Evolutionary conservation across 1,140 invertebrate species (phyloP).

Genomic region (Aphelinus certus): DNA sequence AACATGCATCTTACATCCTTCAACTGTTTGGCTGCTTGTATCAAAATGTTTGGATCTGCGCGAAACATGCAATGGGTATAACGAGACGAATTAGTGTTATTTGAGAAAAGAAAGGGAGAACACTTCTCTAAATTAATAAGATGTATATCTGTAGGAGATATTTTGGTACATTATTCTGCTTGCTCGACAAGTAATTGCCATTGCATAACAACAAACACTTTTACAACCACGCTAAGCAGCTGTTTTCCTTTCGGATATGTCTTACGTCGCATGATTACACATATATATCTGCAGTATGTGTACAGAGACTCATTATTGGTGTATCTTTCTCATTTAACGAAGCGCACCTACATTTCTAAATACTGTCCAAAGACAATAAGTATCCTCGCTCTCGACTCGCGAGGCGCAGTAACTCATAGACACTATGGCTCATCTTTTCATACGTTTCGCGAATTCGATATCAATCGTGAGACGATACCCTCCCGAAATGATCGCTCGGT

Average conservation of each 20-base stretch:
- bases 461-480: too few relatives aligned
- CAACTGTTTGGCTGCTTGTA: too few relatives aligned
- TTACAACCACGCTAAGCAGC: constrained; percentile 10
- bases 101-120: not conserved
- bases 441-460: too few relatives aligned
- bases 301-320: not conserved
- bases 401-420: too few relatives aligned
- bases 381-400: too few relatives aligned
- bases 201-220: not conserved
- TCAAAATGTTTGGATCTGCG: too few relatives aligned
- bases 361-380: not conserved
- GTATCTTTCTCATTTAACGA: not conserved
- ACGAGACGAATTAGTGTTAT: constrained; percentile 16
- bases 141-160: not conserved
- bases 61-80: not conserved
- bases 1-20: too few relatives aligned
- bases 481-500: too few relatives aligned
- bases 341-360: constrained; percentile 4
- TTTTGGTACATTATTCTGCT: not conserved
- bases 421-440: too few relatives aligned
- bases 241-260: constrained; percentile 9
- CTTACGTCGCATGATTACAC: not conserved
- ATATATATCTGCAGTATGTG: not conserved
- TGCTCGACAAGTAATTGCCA: not conserved
- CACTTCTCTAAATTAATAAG: constrained; percentile 13